Conservation (phyloP, 2,113 vertebrate genomes). For the Raja brachyura region DNA sequence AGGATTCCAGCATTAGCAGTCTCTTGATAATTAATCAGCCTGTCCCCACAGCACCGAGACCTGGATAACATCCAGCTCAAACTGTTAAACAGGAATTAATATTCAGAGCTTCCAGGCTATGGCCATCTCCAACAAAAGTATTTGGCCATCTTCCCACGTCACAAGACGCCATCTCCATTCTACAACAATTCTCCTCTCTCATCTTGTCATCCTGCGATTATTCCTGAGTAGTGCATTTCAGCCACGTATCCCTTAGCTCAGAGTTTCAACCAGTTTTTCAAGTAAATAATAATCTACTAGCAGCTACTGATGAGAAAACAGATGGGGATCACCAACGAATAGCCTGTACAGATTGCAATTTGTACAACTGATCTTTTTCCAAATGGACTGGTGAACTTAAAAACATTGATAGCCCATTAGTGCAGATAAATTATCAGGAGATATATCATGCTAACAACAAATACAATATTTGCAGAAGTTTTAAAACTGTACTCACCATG, state of each 20-base stretch:
- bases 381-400: background rate
- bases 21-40: no score
- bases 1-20: no score
- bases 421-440: no score
- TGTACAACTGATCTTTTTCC: background rate
- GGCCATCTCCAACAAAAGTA: no score
- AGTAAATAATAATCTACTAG: background rate
- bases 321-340: background rate
- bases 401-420: background rate
- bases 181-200: background rate
- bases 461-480: background rate
- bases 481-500: slow-evolving; percentile 65
- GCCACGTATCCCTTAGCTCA: background rate
- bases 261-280: background rate
- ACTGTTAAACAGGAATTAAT: no score
- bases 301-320: background rate
- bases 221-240: background rate
- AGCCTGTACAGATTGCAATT: background rate
- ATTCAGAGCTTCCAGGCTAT: no score
- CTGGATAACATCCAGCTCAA: no score
- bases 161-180: no score
- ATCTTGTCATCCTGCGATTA: no score
- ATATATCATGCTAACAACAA: background rate
- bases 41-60: no score
- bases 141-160: no score